Conservation (phyloP, 2,888 invertebrate species). For the Epiblema foenella region DNA sequence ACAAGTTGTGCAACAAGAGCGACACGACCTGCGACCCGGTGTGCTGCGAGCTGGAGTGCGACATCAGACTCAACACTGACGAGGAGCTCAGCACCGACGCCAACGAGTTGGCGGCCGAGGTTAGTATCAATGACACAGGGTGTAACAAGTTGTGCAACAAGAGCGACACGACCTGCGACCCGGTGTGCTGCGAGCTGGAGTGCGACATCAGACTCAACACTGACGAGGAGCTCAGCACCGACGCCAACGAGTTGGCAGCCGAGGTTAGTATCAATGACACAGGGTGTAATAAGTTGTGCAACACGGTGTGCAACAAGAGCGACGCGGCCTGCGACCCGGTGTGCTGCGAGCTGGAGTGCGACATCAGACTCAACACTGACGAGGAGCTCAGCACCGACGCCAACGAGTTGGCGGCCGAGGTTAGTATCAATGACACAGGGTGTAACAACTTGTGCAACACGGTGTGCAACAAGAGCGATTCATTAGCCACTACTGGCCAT, state of each 20-base stretch:
- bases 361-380: slow-evolving; percentile 66
- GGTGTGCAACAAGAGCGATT: slow-evolving; percentile 64
- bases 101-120: too few relatives aligned
- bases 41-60: too few relatives aligned
- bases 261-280: slow-evolving; percentile 61
- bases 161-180: too few relatives aligned
- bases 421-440: slow-evolving; percentile 48
- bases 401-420: slow-evolving; percentile 79
- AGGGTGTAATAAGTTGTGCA: slow-evolving; percentile 54
- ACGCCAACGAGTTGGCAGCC: slow-evolving; percentile 77
- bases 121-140: too few relatives aligned
- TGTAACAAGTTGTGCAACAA: too few relatives aligned
- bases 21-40: too few relatives aligned
- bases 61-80: too few relatives aligned
- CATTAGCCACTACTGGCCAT: too few relatives aligned
- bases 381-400: slow-evolving; percentile 79
- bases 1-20: too few relatives aligned
- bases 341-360: slow-evolving; percentile 70
- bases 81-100: too few relatives aligned
- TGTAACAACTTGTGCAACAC: slow-evolving; percentile 54
- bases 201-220: slow-evolving; percentile 69
- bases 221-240: slow-evolving; percentile 78
- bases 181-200: slow-evolving; percentile 69
- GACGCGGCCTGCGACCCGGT: slow-evolving; percentile 80
- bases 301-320: slow-evolving; percentile 65